phyloP scores from a whole-genome alignment of 2,113 vertebrate species.

The Dasyprocta punctata region DNA sequence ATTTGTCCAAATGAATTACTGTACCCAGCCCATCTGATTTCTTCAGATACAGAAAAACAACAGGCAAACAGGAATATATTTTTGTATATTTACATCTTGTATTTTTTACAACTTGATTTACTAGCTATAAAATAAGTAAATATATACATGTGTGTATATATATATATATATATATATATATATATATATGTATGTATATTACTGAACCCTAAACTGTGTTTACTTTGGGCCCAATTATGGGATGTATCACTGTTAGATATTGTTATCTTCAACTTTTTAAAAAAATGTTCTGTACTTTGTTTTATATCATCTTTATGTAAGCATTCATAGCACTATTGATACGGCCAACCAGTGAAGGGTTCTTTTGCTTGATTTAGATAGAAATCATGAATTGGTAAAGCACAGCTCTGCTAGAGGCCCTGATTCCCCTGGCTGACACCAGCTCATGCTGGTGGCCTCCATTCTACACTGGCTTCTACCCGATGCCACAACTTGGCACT shows the following conservation, averaged over 20 bases:
- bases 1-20: slow-evolving; percentile 53
- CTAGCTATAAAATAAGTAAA: background rate
- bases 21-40: slow-evolving; percentile 7
- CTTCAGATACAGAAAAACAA: slow-evolving; percentile 6
- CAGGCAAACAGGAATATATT: slow-evolving; percentile 1
- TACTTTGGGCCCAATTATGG: background rate
- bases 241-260: background rate
- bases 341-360: too few relatives aligned
- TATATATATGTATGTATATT: too few relatives aligned
- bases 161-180: too few relatives aligned
- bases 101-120: background rate
- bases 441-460: background rate
- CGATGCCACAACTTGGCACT: background rate
- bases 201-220: background rate
- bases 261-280: background rate
- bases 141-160: background rate
- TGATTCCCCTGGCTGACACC: background rate
- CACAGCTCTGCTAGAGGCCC: background rate
- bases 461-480: background rate
- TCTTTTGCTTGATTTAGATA: background rate
- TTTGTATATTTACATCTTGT: too few relatives aligned
- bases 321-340: background rate
- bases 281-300: background rate
- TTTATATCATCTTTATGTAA: background rate
- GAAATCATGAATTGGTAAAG: background rate